Evolutionary conservation across 2,888 invertebrate genomes (phyloP).

Genomic region (Rhingia campestris): DNA sequence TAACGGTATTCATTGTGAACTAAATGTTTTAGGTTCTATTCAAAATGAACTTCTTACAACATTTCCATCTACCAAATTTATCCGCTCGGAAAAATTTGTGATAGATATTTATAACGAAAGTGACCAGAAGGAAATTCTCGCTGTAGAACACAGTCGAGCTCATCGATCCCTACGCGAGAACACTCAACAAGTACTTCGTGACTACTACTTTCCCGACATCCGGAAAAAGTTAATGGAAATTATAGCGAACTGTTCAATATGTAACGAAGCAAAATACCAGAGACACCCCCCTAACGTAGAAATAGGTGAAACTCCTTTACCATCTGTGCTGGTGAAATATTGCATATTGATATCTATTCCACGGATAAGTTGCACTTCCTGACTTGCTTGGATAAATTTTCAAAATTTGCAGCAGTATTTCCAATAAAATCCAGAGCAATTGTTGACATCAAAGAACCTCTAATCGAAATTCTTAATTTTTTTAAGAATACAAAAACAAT

Average conservation of each 20-base stretch:
- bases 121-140: conserved; percentile 5
- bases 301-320: not conserved
- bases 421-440: too few species aligned
- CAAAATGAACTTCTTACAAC: not conserved
- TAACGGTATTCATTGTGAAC: not conserved
- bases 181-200: not conserved
- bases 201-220: conserved; percentile 4
- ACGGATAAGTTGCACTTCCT: too few species aligned
- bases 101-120: conserved; percentile 2
- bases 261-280: not conserved
- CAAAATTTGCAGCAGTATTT: too few species aligned
- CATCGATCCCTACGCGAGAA: conserved; percentile 2
- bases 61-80: conserved; percentile 4
- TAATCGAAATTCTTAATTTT: too few species aligned
- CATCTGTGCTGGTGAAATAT: too few species aligned
- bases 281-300: not conserved
- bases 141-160: not conserved
- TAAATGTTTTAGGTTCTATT: not conserved
- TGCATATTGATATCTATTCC: too few species aligned
- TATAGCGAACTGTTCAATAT: not conserved
- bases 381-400: too few species aligned
- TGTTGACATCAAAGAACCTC: too few species aligned
- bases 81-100: conserved; percentile 6
- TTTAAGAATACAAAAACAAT: too few species aligned
- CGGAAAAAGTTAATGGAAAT: not conserved